Conservation (phyloP, 1,140 invertebrate genomes). For the Oppia nitens region DNA sequence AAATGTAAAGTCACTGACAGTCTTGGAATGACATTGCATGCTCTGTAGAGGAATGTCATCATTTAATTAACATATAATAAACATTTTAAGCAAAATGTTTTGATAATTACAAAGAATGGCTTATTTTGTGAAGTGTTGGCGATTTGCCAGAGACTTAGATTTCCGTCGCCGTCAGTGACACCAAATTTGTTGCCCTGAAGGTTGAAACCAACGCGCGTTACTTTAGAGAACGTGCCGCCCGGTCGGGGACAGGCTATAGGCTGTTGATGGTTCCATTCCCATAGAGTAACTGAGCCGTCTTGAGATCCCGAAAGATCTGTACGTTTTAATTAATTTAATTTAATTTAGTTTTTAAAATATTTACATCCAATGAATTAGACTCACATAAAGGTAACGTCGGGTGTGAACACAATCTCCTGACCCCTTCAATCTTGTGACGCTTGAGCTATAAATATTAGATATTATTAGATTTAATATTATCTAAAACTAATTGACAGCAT, state of each 20-base stretch:
- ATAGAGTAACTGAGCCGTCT: constrained; percentile 90
- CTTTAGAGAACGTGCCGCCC: constrained; percentile 82
- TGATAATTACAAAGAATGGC: constrained; percentile 79
- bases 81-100: neutral
- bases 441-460: constrained; percentile 32
- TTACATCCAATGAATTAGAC: constrained; percentile 27
- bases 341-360: constrained; percentile 4
- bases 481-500: no score
- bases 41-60: constrained; percentile 43
- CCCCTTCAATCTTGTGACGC: constrained; percentile 59
- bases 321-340: constrained; percentile 20
- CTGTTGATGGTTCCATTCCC: constrained; percentile 91
- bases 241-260: constrained; percentile 72
- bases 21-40: constrained; percentile 90
- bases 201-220: constrained; percentile 82
- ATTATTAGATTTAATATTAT: no score
- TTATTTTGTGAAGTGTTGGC: constrained; percentile 57
- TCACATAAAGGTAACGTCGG: constrained; percentile 83
- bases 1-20: constrained; percentile 92
- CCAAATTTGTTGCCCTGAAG: constrained; percentile 97
- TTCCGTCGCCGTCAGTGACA: constrained; percentile 60
- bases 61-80: neutral
- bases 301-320: constrained; percentile 85
- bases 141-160: constrained; percentile 68
- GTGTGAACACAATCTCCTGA: constrained; percentile 86